A percentile compares a stretch with the other conserved stretches of the same genome.
phyloP scores from a whole-genome alignment of 2,888 invertebrate species.

The Odontothrips loti region DNA sequence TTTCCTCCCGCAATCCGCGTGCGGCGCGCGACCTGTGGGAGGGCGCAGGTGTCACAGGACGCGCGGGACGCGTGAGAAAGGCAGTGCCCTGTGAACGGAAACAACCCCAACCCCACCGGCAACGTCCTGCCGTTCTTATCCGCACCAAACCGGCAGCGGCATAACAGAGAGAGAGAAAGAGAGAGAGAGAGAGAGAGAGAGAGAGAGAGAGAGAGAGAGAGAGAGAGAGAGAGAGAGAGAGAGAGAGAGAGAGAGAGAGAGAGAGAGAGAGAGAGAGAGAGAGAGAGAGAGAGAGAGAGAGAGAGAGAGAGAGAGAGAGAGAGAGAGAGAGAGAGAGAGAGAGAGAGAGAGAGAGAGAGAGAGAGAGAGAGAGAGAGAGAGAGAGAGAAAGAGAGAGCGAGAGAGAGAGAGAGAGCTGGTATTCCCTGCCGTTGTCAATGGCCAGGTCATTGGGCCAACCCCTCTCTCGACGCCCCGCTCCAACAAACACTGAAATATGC shows the following conservation, averaged over 20 bases:
- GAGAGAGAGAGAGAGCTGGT: too few species aligned
- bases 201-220: too few species aligned
- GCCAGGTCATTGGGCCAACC: background rate
- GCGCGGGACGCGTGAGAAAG: background rate
- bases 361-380: too few species aligned
- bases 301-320: too few species aligned
- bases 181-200: too few species aligned
- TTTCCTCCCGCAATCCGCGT: background rate
- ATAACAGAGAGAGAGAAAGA: background rate
- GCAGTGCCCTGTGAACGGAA: background rate
- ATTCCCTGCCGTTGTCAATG: background rate
- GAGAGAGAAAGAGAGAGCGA: too few species aligned
- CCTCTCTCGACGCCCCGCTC: background rate
- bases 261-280: too few species aligned
- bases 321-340: too few species aligned
- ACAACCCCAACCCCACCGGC: background rate
- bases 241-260: too few species aligned
- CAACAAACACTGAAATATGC: constrained; percentile 20
- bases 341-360: too few species aligned
- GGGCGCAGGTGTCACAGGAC: background rate
- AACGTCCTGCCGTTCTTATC: background rate
- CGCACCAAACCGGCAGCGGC: background rate
- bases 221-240: too few species aligned
- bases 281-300: too few species aligned
- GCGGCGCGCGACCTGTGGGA: background rate